Evolutionary conservation across 1,140 invertebrate genomes (phyloP), one percentile per base, ranked within the genome.

Genomic region (Colletes latitarsis): DNA sequence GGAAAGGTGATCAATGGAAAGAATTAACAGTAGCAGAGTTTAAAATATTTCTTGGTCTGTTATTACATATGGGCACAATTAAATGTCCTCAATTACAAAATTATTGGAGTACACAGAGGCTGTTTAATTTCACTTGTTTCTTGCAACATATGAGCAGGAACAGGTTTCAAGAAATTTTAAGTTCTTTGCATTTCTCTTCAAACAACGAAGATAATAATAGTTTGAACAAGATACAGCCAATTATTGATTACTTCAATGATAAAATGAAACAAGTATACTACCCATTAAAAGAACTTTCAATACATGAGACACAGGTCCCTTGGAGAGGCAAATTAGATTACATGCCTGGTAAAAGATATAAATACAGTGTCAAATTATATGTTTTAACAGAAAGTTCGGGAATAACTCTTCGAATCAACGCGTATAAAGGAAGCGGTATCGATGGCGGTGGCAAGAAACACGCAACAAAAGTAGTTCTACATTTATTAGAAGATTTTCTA

Each of bases 231-330:
- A 72, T 72, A 49, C 6, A 19, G 6, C 70, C 70, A 19, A 6
- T 72, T 46, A 12, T 72, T 2, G 57, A 72, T 62, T 72, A 72
- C 21, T 72, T 72, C 19, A 72, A 72, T 30, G 14, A 72, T 30
- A 72, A 72, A 62, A 72, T 72, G 57, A 62, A 15, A 49, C 30
- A 62, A 60, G 17, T 72, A 12, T 72, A 72, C 21, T 72, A 72
- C 49, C 70, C 70, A 3, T 41, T 14, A 41, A 62, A 15, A 72
- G 39, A 62, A 15, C n/a, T 72, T 8, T 21, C 57, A 17, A 49
- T 62, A 46, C 8, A 72, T 60, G 55, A 62, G 17, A 39, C 15
- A 5, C 53, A 57, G 2, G 41, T 30, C 14, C 57, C 57, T 72
- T 19, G 58, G n/a, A 72, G 43, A 62, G 57, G 21, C 15, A 62